Evolutionary conservation across 2,797 vertebrate species (phyloP), one percentile per base, ranked within the genome.

Genomic region (Lemur catta): DNA sequence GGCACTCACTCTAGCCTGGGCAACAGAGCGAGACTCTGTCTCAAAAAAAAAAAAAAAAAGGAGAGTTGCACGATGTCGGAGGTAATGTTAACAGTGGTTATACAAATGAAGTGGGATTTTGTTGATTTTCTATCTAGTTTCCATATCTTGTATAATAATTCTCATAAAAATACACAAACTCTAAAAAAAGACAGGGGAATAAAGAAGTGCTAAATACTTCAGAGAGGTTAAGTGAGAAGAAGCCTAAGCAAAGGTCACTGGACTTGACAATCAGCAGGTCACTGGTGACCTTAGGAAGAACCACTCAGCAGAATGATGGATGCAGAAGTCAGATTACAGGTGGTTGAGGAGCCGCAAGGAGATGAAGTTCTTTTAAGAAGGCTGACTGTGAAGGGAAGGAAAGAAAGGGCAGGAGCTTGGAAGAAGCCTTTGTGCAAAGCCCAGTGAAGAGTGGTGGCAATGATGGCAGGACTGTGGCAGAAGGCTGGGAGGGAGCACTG

Each of bases 41-140:
- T 38, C 38, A 38, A 38, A 38, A 38, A 38, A 38, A n/a, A n/a
- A 38, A 38, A 38, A 57, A 82, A 89, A 30, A 74, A 89, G 91
- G 87, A 86, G 52, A 63, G 46, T 0, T 35, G 35, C 15, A 48
- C 5, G 50, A n/a, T 17, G 65, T 3, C 63, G 69, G 48, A 50
- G 59, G 52, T 28, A 43, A 63, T 26, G 76, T 52, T 59, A 84
- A 63, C 10, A 20, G 30, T 57, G 55, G 48, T 38, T 55, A 78
- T n/a, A 75, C 7, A 41, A 15, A 18, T 35, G 33, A 78, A 82
- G 43, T 38, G 24, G 46, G 30, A 55, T 59, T 89, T 92, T 71
- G 87, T 30, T 75, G 65, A 74, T 81, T 87, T 78, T 59, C 12
- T 90, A 26, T 96, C 65, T 80, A 46, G 28, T 92, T 92, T 95